A percentile compares a stretch with the other conserved stretches of the same genome.
Evolutionary conservation across 2,113 vertebrate genomes (phyloP).

Genomic region (Syrmaticus mikado): DNA sequence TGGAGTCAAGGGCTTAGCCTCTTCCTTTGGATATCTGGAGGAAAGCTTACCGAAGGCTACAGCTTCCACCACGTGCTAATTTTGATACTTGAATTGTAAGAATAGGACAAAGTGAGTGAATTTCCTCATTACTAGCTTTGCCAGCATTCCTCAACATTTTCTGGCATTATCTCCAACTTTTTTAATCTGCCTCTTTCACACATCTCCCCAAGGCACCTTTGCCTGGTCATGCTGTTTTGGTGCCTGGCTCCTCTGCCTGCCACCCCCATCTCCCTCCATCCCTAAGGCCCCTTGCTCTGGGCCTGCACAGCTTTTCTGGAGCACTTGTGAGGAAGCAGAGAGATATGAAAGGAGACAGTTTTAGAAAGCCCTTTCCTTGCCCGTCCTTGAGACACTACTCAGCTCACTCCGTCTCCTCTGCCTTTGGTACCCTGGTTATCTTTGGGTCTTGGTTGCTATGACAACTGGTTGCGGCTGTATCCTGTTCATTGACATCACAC

Average conservation of each 20-base stretch:
- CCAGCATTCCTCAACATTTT: background rate
- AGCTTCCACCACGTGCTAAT: background rate
- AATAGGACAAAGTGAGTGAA: background rate
- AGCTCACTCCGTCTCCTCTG: constrained; percentile 50
- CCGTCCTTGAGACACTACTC: constrained; percentile 60
- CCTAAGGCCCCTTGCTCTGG: background rate
- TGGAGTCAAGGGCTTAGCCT: background rate
- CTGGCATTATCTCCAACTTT: background rate
- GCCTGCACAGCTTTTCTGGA: background rate
- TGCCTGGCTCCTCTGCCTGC: background rate
- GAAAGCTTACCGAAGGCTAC: background rate
- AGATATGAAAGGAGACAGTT: background rate
- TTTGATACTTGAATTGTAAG: background rate
- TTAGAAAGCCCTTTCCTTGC: background rate
- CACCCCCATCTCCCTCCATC: background rate
- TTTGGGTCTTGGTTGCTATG: constrained; percentile 69
- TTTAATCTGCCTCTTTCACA: background rate
- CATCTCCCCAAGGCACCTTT: background rate
- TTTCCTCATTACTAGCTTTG: background rate
- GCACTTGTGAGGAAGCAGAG: background rate
- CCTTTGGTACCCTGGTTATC: constrained; percentile 65
- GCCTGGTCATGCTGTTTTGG: background rate
- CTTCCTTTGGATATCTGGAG: background rate
- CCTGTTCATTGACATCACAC: constrained; percentile 63
- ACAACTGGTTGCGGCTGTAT: constrained; percentile 55